phyloP scores from a whole-genome alignment of 1,140 invertebrate genomes.

The Tetramorium parvispinum region DNA sequence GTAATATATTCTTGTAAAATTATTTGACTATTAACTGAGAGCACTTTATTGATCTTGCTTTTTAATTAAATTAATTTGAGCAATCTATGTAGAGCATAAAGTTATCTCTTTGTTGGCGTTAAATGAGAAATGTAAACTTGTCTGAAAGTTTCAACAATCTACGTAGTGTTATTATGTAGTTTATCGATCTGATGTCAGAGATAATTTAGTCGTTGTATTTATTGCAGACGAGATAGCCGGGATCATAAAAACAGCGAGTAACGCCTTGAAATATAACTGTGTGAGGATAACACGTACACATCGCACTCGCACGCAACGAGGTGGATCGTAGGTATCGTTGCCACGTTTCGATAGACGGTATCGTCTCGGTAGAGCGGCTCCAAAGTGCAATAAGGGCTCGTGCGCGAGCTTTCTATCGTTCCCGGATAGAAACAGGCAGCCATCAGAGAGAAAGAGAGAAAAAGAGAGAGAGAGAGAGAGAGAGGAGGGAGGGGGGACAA shows the following conservation, averaged over 20 bases:
- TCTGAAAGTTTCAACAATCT: background rate
- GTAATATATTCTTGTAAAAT: background rate
- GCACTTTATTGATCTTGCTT: background rate
- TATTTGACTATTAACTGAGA: background rate
- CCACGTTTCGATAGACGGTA: slow-evolving; percentile 45
- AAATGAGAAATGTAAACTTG: background rate
- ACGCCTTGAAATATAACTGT: slow-evolving; percentile 29
- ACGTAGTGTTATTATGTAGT: background rate
- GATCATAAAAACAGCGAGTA: slow-evolving; percentile 28
- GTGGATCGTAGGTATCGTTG: slow-evolving; percentile 53
- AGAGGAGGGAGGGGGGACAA: too few species aligned
- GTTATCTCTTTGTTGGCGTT: background rate
- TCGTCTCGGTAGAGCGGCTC: slow-evolving; percentile 36
- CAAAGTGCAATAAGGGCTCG: slow-evolving; percentile 63
- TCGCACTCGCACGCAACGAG: slow-evolving; percentile 10
- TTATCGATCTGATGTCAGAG: background rate
- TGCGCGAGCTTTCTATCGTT: slow-evolving; percentile 62
- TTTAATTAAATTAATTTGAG: background rate
- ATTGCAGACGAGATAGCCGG: background rate
- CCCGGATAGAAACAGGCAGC: slow-evolving; percentile 47
- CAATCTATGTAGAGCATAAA: background rate
- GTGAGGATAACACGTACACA: slow-evolving; percentile 31
- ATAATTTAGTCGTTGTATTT: slow-evolving; percentile 36
- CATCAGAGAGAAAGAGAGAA: background rate
- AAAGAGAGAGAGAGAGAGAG: too few species aligned